A percentile compares a stretch with the other conserved stretches of the same genome.
phyloP scores from a whole-genome alignment of 2,888 invertebrate species.

The Amphipoea oculea region DNA sequence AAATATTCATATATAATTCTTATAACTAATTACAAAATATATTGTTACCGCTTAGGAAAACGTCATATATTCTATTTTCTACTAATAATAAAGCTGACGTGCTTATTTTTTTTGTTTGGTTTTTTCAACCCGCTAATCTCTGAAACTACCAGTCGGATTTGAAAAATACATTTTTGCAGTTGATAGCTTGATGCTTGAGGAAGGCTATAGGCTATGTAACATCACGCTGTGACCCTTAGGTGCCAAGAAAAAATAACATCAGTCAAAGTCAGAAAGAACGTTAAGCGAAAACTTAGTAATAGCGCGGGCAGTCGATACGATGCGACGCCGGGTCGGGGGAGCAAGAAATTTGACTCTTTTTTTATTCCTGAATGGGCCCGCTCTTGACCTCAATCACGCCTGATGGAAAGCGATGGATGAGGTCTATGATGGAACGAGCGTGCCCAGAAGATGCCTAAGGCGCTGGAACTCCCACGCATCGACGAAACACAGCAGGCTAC shows the following conservation, averaged over 20 bases:
- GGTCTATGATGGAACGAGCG: no score
- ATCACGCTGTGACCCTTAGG: not conserved
- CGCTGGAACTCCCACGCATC: no score
- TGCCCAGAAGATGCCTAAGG: no score
- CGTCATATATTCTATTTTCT: not conserved
- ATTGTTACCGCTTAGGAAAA: no score
- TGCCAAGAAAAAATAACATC: no score
- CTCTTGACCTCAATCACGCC: no score
- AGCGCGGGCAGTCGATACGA: not conserved
- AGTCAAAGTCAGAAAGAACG: no score
- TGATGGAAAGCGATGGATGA: no score
- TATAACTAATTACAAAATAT: not conserved
- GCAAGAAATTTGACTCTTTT: not conserved
- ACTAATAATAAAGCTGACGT: not conserved
- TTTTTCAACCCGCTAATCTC: not conserved
- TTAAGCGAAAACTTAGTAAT: no score
- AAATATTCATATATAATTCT: not conserved
- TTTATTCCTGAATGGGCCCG: no score
- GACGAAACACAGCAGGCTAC: no score
- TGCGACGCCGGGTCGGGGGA: not conserved
- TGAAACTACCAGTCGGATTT: not conserved
- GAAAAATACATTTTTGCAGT: not conserved
- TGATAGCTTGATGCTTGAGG: not conserved
- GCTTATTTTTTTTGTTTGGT: not conserved
- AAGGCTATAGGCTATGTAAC: not conserved